A percentile compares a stretch with the other conserved stretches of the same genome.
These are phyloP conservation scores for Luehdorfia chinensis DNA, from an alignment of 1,140 invertebrate species.

Conservation along the genomic window DNA sequence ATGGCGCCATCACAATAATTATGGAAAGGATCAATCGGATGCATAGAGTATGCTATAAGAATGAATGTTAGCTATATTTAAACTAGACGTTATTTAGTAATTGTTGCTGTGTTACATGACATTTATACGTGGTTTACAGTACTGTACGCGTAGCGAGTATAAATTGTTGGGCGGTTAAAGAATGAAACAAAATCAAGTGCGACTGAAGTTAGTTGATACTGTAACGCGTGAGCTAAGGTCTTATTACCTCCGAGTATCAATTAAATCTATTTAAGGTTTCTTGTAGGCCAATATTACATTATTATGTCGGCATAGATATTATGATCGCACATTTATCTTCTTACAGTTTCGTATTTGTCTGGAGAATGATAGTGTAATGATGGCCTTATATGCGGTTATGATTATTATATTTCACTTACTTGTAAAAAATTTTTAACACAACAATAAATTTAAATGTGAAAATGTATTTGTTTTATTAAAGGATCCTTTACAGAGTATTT, in stretches of 20 bases:
- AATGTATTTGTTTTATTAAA: constrained; percentile 56
- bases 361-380: constrained; percentile 45
- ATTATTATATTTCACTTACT: constrained; percentile 73
- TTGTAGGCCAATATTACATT: constrained; percentile 47
- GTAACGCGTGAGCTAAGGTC: constrained; percentile 59
- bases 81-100: constrained; percentile 48
- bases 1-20: constrained; percentile 66
- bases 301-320: constrained; percentile 16
- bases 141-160: constrained; percentile 34
- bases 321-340: constrained; percentile 19
- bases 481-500: too few species aligned
- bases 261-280: constrained; percentile 68
- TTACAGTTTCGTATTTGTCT: constrained; percentile 14
- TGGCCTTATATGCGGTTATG: constrained; percentile 55
- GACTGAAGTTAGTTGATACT: constrained; percentile 72
- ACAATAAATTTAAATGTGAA: constrained; percentile 75
- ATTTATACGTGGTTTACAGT: constrained; percentile 39
- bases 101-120: constrained; percentile 54
- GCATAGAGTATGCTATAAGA: constrained; percentile 48
- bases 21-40: constrained; percentile 40
- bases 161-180: constrained; percentile 31
- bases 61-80: constrained; percentile 54
- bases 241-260: constrained; percentile 77
- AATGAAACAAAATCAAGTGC: constrained; percentile 42
- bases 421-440: constrained; percentile 76